These are phyloP conservation scores for Lutjanus campechanus DNA, from an alignment of 2,797 vertebrate genomes.

Conservation along the genomic window DNA sequence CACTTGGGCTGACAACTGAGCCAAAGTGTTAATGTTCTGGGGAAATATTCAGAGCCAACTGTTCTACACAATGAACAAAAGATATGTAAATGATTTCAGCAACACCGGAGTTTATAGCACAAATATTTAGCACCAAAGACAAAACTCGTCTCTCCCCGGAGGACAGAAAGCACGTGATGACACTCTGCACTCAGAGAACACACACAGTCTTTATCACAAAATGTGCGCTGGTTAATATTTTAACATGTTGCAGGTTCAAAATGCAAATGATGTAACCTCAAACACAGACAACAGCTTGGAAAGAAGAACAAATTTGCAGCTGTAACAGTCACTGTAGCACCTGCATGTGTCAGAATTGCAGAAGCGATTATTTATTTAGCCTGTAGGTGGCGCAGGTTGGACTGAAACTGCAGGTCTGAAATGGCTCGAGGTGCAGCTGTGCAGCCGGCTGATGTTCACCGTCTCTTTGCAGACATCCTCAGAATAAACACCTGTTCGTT, in stretches of 20 bases:
- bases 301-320: neutral
- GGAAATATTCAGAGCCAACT: neutral
- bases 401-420: neutral
- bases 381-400: neutral
- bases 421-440: neutral
- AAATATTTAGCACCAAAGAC: neutral
- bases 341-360: neutral
- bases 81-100: neutral
- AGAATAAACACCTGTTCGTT: no score
- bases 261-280: neutral
- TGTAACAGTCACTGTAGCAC: neutral
- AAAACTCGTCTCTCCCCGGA: neutral
- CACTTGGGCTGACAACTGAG: neutral
- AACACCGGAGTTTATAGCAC: neutral
- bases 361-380: neutral
- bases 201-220: neutral
- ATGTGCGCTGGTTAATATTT: neutral
- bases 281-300: no score
- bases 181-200: no score
- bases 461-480: neutral
- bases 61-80: neutral
- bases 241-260: neutral
- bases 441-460: neutral
- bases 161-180: neutral
- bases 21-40: neutral